Conservation (phyloP, 2,888 invertebrate species). For the Chrysolina haemoptera region DNA sequence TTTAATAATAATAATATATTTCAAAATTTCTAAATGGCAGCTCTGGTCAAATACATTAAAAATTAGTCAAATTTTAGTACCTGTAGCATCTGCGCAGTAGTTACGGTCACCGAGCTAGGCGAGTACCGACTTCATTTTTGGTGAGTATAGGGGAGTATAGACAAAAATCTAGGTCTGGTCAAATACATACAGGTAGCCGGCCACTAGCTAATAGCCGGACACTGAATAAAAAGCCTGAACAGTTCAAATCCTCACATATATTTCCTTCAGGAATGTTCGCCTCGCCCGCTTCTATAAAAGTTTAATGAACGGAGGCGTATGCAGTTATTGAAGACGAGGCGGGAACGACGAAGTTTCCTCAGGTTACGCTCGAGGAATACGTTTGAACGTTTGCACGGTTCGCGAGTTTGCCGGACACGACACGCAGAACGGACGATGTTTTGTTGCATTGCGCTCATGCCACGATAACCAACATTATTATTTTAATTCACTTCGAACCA, state of each 20-base stretch:
- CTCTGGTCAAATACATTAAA: no score
- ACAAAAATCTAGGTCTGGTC: no score
- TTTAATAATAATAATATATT: no score
- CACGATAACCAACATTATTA: conserved; percentile 38
- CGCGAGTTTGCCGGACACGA: conserved; percentile 33
- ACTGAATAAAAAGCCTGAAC: background rate
- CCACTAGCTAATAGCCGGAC: no score
- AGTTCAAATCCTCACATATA: background rate
- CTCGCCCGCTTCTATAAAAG: conserved; percentile 1
- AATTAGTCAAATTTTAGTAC: no score
- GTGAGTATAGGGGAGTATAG: no score
- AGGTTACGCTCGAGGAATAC: conserved; percentile 34
- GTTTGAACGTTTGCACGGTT: conserved; percentile 37
- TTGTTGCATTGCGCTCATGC: conserved; percentile 31
- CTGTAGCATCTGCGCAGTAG: no score
- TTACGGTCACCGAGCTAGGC: no score
- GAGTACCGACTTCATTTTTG: no score
- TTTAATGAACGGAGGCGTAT: conserved; percentile 32
- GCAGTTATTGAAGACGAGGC: conserved; percentile 21
- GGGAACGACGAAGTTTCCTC: conserved; percentile 23
- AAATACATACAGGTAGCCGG: no score
- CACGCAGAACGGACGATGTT: conserved; percentile 3
- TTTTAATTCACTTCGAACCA: conserved; percentile 28
- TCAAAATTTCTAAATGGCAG: no score
- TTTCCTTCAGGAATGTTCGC: conserved; percentile 9